phyloP scores from a whole-genome alignment of 1,140 invertebrate genomes.

The Chironomus tepperi region DNA sequence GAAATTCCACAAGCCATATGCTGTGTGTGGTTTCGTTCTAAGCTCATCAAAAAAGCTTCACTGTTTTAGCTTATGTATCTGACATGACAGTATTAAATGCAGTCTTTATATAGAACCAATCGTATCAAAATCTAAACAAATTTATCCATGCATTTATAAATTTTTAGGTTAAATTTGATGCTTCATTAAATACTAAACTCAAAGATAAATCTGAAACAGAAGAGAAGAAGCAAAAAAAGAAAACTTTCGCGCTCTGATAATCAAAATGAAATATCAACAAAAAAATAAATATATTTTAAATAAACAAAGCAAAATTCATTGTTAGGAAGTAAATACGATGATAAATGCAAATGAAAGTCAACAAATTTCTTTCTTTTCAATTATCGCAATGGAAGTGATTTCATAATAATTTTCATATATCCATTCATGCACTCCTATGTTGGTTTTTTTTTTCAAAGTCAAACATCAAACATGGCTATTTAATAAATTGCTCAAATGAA shows the following conservation, averaged over 20 bases:
- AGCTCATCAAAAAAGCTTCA: too few relatives aligned
- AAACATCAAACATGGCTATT: neutral
- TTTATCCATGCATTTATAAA: neutral
- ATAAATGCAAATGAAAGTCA: conserved; percentile 11
- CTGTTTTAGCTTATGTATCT: too few relatives aligned
- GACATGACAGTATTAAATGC: too few relatives aligned
- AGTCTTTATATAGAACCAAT: too few relatives aligned
- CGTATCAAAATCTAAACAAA: too few relatives aligned
- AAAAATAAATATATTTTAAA: neutral
- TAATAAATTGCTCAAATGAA: too few relatives aligned
- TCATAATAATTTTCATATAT: neutral
- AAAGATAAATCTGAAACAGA: neutral
- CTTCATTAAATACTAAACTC: neutral
- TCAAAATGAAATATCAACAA: neutral
- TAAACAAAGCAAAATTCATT: neutral
- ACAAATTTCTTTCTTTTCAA: neutral
- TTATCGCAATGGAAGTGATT: neutral
- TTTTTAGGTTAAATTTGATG: neutral
- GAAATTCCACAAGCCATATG: too few relatives aligned
- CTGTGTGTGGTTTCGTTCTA: too few relatives aligned
- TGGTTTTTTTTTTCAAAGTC: neutral
- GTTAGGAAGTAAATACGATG: neutral
- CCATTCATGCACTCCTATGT: neutral
- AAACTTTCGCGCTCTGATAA: neutral
- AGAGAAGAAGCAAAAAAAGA: neutral